Evolutionary conservation across 2,113 vertebrate species (phyloP).

Genomic region (Microcebus murinus): DNA sequence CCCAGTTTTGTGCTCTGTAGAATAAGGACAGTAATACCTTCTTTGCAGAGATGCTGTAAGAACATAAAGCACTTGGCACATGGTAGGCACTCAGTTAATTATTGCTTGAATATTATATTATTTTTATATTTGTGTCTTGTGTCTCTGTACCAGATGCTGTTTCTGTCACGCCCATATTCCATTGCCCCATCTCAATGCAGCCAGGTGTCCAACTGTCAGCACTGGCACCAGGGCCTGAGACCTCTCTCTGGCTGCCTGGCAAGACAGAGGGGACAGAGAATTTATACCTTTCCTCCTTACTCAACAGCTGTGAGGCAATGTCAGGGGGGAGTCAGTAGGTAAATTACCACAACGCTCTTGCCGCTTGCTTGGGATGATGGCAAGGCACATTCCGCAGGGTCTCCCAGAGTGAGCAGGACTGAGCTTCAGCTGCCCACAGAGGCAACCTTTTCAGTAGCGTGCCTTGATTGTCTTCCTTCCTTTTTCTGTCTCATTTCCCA

Average conservation of each 20-base stretch:
- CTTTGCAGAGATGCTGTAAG: background rate
- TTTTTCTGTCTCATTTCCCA: background rate
- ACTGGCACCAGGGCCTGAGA: background rate
- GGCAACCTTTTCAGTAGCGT: background rate
- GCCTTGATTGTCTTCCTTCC: background rate
- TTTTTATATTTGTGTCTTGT: background rate
- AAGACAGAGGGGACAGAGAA: background rate
- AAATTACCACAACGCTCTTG: rapidly evolving
- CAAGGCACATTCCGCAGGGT: background rate
- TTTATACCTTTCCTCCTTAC: background rate
- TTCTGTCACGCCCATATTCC: background rate
- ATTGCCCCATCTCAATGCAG: too few species aligned
- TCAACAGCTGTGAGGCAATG: background rate
- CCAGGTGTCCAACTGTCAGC: background rate
- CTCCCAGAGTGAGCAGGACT: background rate
- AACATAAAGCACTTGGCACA: background rate
- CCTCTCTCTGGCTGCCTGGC: background rate
- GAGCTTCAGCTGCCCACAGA: background rate
- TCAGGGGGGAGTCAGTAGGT: background rate
- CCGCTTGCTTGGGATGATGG: background rate
- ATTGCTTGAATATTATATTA: background rate
- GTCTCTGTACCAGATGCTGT: background rate
- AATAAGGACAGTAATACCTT: background rate
- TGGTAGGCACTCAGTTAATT: background rate
- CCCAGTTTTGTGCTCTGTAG: background rate